Evolutionary conservation across 2,797 vertebrate genomes (phyloP).

Genomic region (Coccyzus lansbergi): DNA sequence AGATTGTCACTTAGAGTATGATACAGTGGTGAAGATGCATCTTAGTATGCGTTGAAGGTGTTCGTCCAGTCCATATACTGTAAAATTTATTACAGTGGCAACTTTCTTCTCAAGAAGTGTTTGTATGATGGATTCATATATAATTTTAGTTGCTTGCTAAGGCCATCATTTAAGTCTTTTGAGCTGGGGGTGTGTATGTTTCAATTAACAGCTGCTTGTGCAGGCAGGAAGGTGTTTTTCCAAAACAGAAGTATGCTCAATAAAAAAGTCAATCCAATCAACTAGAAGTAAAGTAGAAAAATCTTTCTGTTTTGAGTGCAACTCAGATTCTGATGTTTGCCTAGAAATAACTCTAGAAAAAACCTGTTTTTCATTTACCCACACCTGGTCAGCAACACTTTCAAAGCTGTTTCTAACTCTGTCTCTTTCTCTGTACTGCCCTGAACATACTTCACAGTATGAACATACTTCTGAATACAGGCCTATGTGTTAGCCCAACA

Average conservation of each 20-base stretch:
- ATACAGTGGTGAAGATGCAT: background rate
- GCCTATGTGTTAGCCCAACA: background rate
- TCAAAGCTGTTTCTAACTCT: conserved; percentile 1
- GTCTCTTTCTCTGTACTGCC: background rate
- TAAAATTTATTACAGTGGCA: background rate
- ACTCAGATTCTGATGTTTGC: conserved; percentile 21
- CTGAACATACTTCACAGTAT: background rate
- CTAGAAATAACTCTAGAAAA: background rate
- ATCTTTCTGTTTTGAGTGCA: background rate
- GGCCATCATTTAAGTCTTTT: background rate
- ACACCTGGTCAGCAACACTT: conserved; percentile 21
- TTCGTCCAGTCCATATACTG: background rate
- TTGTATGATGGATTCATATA: background rate
- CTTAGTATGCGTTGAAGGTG: background rate
- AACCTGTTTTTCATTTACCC: conserved; percentile 53
- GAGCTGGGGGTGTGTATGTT: background rate
- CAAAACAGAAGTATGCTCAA: background rate
- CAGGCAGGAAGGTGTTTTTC: background rate
- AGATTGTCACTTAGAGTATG: background rate
- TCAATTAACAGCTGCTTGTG: background rate
- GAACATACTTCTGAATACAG: background rate
- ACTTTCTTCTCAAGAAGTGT: background rate
- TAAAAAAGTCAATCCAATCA: background rate
- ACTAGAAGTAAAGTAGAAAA: conserved; percentile 16
- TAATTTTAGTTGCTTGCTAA: background rate